Percentiles rank a stretch among this genome's conserved stretches.
These are phyloP conservation scores for Papilio machaon DNA, from an alignment of 1,140 invertebrate species.

Conservation along the genomic window DNA sequence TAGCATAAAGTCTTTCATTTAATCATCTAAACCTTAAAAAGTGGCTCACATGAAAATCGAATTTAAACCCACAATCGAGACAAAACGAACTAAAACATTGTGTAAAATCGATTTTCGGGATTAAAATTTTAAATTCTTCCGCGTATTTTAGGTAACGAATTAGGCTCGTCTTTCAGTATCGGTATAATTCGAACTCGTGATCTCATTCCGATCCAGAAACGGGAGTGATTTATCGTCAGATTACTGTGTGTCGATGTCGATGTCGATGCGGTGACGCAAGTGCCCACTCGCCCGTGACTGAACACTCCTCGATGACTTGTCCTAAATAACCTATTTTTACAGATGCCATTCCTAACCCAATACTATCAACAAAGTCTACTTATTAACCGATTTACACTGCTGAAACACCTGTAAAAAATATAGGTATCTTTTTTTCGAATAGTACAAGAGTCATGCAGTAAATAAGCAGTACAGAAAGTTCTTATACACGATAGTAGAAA, in stretches of 20 bases:
- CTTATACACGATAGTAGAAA: not conserved
- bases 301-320: conserved; percentile 72
- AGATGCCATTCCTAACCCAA: conserved; percentile 57
- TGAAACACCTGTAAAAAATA: not conserved
- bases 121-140: conserved; percentile 16
- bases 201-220: conserved; percentile 76
- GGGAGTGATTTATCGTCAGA: conserved; percentile 74
- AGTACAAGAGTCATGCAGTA: too few species aligned
- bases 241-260: conserved; percentile 64
- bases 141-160: conserved; percentile 48
- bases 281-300: conserved; percentile 66
- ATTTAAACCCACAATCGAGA: not conserved
- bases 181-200: conserved; percentile 67
- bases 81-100: not conserved
- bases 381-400: not conserved
- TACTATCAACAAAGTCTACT: conserved; percentile 41
- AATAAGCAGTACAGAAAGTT: too few species aligned
- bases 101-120: conserved; percentile 23
- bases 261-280: conserved; percentile 69
- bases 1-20: not conserved
- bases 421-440: not conserved
- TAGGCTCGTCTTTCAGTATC: conserved; percentile 64
- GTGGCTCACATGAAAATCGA: not conserved
- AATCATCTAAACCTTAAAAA: not conserved
- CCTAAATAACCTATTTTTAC: conserved; percentile 66